These are phyloP conservation scores for Zoanthus gigantus DNA, from an alignment of 92 coral and sea anemone species.

Conservation along the genomic window DNA sequence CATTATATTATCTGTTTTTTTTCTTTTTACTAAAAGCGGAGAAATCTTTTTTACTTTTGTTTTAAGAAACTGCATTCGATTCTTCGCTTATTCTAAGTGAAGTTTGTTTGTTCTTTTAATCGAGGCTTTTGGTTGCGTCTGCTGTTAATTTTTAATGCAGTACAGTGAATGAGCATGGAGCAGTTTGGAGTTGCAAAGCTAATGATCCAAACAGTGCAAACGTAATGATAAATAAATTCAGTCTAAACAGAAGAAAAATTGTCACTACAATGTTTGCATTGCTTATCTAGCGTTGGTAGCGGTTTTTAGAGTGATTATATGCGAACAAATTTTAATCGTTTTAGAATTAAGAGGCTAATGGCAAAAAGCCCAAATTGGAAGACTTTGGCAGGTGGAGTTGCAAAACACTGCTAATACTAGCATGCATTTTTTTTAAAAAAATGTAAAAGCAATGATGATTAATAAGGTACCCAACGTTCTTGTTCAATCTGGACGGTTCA, in stretches of 20 bases:
- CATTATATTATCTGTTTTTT: not conserved
- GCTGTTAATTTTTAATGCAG: conserved; percentile 22
- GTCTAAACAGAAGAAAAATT: not conserved
- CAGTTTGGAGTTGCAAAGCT: not conserved
- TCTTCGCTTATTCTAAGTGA: not conserved
- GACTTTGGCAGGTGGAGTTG: conserved; percentile 27
- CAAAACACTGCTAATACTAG: not conserved
- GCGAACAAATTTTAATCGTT: not conserved
- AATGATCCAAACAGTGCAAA: conserved; percentile 16
- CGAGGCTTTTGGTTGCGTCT: conserved; percentile 33
- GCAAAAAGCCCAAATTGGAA: conserved; percentile 20
- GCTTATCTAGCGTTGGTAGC: not conserved
- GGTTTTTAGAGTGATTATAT: not conserved
- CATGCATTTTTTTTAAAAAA: not conserved
- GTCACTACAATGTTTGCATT: not conserved
- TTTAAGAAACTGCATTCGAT: not conserved
- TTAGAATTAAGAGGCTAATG: conserved; percentile 26
- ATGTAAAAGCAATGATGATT: not conserved
- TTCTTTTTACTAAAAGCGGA: not conserved
- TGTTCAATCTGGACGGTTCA: not conserved
- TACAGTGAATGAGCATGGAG: conserved; percentile 29
- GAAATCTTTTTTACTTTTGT: not conserved
- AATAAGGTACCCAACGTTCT: not conserved
- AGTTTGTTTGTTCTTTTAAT: conserved; percentile 32
- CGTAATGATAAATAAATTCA: not conserved